These are phyloP conservation scores for Tragulus kanchil DNA, from an alignment of 2,113 vertebrate species.

Conservation along the genomic window DNA sequence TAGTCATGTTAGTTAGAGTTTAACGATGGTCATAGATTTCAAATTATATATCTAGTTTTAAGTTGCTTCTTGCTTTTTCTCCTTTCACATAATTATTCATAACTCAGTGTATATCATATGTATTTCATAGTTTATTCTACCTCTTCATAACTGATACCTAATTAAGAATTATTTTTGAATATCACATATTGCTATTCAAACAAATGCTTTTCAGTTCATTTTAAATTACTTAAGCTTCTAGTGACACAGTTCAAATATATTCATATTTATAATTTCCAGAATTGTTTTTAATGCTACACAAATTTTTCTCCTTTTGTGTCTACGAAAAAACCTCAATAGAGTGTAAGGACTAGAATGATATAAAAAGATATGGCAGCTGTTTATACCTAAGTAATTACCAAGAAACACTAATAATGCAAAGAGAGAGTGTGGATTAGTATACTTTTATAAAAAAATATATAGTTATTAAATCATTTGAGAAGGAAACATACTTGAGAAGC, in stretches of 20 bases:
- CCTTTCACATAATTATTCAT: not conserved
- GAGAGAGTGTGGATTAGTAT: not conserved
- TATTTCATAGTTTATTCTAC: not conserved
- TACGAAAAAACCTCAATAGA: not conserved
- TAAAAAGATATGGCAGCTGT: not conserved
- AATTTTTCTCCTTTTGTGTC: not conserved
- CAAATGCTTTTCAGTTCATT: not conserved
- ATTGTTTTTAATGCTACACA: not conserved
- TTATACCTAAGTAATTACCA: not conserved
- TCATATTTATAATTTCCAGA: not conserved
- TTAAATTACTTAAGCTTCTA: not conserved
- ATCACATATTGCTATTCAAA: not conserved
- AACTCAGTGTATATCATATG: conserved; percentile 31
- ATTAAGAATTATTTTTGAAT: not conserved
- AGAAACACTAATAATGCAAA: not conserved
- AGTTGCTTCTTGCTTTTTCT: not conserved
- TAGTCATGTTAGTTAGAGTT: not conserved
- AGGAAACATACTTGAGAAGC: not conserved
- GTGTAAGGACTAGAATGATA: not conserved
- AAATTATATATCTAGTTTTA: not conserved
- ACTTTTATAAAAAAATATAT: not conserved
- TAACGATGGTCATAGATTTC: conserved; percentile 54
- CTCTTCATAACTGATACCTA: not conserved
- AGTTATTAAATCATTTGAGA: not conserved
- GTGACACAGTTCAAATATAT: not conserved